Base-by-base conservation (phyloP, 35 echinoderm and acorn worm genomes). In the Diadema setosum region DNA sequence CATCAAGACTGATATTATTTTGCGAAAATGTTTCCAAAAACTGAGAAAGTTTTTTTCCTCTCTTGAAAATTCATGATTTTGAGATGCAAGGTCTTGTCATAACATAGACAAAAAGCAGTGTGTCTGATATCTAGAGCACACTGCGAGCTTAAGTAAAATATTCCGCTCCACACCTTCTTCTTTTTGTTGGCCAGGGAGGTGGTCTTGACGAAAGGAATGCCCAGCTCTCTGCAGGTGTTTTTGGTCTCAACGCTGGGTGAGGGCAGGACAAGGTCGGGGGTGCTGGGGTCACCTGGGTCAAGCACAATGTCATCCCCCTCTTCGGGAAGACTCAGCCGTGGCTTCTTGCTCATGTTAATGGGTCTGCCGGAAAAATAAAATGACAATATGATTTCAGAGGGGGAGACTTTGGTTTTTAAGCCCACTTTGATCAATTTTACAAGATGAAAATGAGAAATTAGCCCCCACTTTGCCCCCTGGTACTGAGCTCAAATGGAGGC, bases 141-240 rank as follows among this genome's bases (percentile, higher is more conserved):
- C n/a, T n/a, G n/a, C n/a, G n/a, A n/a, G n/a, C n/a, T n/a, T n/a
- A 15, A 29, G 24, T 70, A 14, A 25, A 15, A 3, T 25, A 41
- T 26, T 48, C 6, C 6, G 27, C 39, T 11, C 27, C 40, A 20
- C 34, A 87, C 85, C 85, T 70, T 87, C 60, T 84, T 90, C 16
- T 80, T 75, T 41, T 74, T 86, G 42, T 80, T 29, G 25, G 90
- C 90, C 8, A 92, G 50, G 9, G 90, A 86, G 9, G 90, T 92
- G 5, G 90, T 92, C 48, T 92, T 92, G 39, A 92, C 75, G 36
- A 81, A 92, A 1, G 84, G 90, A 42, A 92, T 64, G 23, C 58
- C 90, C 46, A 92, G 78, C 58, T 92, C 90, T 24, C 55, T 74
- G 46, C 90, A 92, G 12, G 50, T 84, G 23, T 45, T 87, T 18